Evolutionary conservation across 1,140 invertebrate species (phyloP).

Genomic region (Bactericera cockerelli): DNA sequence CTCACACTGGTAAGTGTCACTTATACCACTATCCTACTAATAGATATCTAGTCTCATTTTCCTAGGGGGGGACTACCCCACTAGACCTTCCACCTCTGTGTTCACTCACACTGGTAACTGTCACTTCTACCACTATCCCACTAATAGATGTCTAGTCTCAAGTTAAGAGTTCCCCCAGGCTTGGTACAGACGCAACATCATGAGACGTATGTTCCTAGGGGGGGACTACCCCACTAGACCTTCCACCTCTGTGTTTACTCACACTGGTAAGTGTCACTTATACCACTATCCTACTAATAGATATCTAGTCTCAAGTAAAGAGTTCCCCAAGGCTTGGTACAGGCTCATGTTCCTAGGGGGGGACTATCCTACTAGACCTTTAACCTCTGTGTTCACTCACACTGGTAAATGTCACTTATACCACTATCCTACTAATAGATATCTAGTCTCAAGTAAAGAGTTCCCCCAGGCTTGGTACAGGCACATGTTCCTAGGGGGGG

Average conservation of each 20-base stretch:
- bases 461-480: slow-evolving; percentile 97
- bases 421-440: slow-evolving; percentile 33
- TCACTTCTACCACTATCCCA: no score
- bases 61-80: slow-evolving; percentile 56
- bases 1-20: no score
- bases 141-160: no score
- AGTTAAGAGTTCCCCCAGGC: slow-evolving; percentile 96
- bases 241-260: neutral
- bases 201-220: slow-evolving; percentile 80
- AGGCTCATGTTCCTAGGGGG: slow-evolving; percentile 88
- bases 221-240: slow-evolving; percentile 47
- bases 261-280: slow-evolving; percentile 32
- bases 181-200: slow-evolving; percentile 91
- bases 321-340: slow-evolving; percentile 98
- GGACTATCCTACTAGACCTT: slow-evolving; percentile 37
- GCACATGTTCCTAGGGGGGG: slow-evolving; percentile 76
- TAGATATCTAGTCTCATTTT: no score
- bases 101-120: neutral
- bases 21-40: no score
- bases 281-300: slow-evolving; percentile 34
- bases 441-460: no score
- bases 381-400: neutral
- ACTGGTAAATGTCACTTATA: slow-evolving; percentile 34
- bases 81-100: neutral
- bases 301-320: slow-evolving; percentile 48